These are phyloP conservation scores for Hetaerina titia DNA, from an alignment of 2,888 invertebrate genomes.

Conservation along the genomic window DNA sequence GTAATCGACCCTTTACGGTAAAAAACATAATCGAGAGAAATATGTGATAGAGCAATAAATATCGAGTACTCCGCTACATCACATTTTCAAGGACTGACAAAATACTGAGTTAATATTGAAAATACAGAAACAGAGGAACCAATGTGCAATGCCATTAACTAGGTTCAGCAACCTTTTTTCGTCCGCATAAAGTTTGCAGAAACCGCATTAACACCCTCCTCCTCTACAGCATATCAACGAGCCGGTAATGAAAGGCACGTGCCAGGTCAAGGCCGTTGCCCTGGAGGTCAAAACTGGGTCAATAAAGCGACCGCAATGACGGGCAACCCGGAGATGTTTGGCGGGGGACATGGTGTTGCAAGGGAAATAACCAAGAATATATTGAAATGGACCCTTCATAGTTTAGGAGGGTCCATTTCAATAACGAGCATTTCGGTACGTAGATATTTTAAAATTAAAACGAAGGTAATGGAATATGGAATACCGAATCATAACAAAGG, in stretches of 20 bases:
- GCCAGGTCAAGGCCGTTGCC: constrained; percentile 31
- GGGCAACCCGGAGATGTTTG: not conserved
- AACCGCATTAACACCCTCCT: not conserved
- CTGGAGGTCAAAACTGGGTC: constrained; percentile 24
- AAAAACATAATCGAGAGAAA: too few species aligned
- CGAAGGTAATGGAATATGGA: too few species aligned
- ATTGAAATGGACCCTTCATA: too few species aligned
- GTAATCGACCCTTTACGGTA: too few species aligned
- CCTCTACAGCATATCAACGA: not conserved
- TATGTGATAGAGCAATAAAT: too few species aligned
- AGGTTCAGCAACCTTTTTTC: not conserved
- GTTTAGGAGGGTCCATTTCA: not conserved
- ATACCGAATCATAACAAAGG: too few species aligned
- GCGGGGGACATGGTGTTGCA: not conserved
- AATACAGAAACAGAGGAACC: too few species aligned
- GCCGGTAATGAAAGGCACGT: constrained; percentile 6
- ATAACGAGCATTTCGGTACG: not conserved
- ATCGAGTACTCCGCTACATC: too few species aligned
- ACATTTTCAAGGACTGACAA: too few species aligned
- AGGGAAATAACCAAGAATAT: not conserved
- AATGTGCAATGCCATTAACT: not conserved
- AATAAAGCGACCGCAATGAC: constrained; percentile 39
- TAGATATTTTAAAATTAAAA: not conserved
- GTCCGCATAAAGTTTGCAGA: not conserved
- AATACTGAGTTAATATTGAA: too few species aligned